phyloP scores from a whole-genome alignment of 2,888 invertebrate genomes.

The Agrotis clavis region DNA sequence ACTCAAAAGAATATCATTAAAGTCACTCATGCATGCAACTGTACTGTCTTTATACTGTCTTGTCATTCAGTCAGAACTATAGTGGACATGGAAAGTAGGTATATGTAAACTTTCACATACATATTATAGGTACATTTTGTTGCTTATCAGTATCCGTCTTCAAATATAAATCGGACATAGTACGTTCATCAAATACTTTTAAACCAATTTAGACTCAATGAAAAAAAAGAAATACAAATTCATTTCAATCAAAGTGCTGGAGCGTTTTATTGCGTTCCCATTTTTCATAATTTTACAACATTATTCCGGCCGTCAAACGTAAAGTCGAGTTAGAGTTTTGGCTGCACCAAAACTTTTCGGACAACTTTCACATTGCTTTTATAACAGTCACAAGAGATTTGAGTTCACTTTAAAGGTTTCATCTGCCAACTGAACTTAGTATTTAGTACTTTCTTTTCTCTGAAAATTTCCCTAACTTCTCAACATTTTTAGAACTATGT shows the following conservation, averaged over 20 bases:
- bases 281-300: neutral
- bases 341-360: slow-evolving; percentile 6
- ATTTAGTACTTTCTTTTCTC: slow-evolving; percentile 3
- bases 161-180: neutral
- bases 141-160: slow-evolving; percentile 32
- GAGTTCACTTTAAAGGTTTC: slow-evolving; percentile 9
- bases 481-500: slow-evolving; percentile 27
- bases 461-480: slow-evolving; percentile 24
- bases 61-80: slow-evolving; percentile 18
- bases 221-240: neutral
- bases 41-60: slow-evolving; percentile 9
- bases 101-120: slow-evolving; percentile 46
- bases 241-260: neutral
- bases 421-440: neutral
- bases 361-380: slow-evolving; percentile 16
- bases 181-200: neutral
- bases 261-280: neutral
- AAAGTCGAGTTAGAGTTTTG: neutral
- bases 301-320: neutral
- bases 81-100: slow-evolving; percentile 6
- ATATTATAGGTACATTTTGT: slow-evolving; percentile 6
- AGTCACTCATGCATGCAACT: neutral
- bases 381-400: slow-evolving; percentile 1
- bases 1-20: neutral
- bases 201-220: neutral